These are phyloP conservation scores for Athene cunicularia DNA, from an alignment of 2,113 vertebrate genomes.

Conservation along the genomic window DNA sequence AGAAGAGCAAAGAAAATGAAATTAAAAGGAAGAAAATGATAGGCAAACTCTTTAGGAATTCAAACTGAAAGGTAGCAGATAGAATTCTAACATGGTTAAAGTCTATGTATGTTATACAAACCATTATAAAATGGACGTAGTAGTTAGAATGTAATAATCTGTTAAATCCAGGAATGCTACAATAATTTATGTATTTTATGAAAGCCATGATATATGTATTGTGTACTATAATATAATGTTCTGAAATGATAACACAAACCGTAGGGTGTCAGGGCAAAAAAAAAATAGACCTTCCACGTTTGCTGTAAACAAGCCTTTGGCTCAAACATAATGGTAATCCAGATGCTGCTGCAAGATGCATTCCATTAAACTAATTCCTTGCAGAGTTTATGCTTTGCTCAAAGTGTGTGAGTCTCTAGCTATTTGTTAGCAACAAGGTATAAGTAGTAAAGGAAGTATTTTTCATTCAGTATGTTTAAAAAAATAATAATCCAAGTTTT, in stretches of 20 bases:
- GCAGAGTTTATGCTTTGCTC: not conserved
- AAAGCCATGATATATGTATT: not conserved
- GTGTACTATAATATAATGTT: not conserved
- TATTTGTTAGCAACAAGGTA: not conserved
- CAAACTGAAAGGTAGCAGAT: not conserved
- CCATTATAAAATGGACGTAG: not conserved
- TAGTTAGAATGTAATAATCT: not conserved
- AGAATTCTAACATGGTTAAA: not conserved
- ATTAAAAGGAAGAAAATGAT: not conserved
- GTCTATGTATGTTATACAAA: not conserved
- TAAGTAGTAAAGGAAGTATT: not conserved
- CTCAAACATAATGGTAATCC: not conserved
- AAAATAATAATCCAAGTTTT: not conserved
- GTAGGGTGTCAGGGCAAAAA: not conserved
- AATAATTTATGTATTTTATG: not conserved
- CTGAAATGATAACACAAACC: not conserved
- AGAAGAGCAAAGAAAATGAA: not conserved
- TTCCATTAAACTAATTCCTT: not conserved
- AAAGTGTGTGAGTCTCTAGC: rapidly evolving
- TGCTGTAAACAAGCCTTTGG: not conserved
- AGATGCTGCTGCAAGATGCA: not conserved
- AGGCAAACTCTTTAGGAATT: not conserved
- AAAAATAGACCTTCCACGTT: not conserved
- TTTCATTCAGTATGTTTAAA: not conserved
- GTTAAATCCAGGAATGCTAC: not conserved